A percentile compares a stretch with the other conserved stretches of the same genome.
Evolutionary conservation across 2,888 invertebrate genomes (phyloP).

Genomic region (Vanessa cardui): DNA sequence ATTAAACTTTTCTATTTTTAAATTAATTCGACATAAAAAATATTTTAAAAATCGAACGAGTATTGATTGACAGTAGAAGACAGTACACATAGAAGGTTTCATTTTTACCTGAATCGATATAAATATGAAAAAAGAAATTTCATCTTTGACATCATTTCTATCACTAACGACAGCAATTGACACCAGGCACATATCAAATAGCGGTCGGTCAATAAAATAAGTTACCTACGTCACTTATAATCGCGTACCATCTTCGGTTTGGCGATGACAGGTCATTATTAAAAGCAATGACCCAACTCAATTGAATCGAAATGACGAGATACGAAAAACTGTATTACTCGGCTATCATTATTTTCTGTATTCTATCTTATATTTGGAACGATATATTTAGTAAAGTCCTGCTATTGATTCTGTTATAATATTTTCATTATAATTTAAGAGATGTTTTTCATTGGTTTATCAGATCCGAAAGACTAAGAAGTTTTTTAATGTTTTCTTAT

Average conservation of each 20-base stretch:
- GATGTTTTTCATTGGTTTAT: no score
- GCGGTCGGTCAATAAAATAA: constrained; percentile 19
- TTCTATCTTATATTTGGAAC: background rate
- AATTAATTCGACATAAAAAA: no score
- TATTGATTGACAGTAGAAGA: no score
- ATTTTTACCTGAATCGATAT: background rate
- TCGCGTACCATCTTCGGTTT: constrained; percentile 24
- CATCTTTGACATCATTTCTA: background rate
- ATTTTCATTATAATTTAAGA: background rate
- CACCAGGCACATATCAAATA: background rate
- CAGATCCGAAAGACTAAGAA: no score
- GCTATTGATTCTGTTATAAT: background rate
- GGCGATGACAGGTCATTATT: constrained; percentile 39
- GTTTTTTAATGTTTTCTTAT: no score
- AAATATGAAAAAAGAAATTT: background rate
- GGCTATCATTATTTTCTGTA: constrained; percentile 11
- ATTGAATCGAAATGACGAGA: constrained; percentile 34
- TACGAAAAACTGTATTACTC: constrained; percentile 12
- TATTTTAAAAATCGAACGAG: no score
- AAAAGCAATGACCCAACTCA: constrained; percentile 40
- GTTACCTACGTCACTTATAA: constrained; percentile 22
- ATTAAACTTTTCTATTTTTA: no score
- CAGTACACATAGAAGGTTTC: no score
- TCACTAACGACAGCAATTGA: background rate
- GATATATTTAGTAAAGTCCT: background rate